A percentile compares a stretch with the other conserved stretches of the same genome.
These are phyloP conservation scores for Electrona antarctica DNA, from an alignment of 2,113 vertebrate genomes.

Conservation along the genomic window DNA sequence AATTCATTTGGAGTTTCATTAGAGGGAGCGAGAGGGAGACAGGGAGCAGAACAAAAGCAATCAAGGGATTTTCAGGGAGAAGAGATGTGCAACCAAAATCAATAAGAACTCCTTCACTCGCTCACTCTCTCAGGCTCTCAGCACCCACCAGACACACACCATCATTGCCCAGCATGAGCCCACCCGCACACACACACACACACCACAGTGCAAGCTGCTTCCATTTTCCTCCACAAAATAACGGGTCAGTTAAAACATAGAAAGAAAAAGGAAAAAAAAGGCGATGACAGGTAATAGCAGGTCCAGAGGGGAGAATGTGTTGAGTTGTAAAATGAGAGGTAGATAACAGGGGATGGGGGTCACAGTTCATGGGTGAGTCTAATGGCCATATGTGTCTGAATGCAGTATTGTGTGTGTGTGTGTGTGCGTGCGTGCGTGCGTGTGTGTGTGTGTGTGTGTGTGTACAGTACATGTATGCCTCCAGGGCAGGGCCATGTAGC, in stretches of 20 bases:
- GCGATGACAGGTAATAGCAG: not conserved
- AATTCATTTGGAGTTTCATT: slow-evolving; percentile 81
- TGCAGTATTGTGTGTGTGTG: not conserved
- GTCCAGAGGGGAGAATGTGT: not conserved
- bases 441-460: not conserved
- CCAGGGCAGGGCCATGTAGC: slow-evolving; percentile 11
- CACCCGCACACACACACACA: slow-evolving; percentile 23
- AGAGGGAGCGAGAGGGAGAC: slow-evolving; percentile 70
- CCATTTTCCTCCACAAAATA: slow-evolving; percentile 32
- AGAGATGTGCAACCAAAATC: slow-evolving; percentile 76
- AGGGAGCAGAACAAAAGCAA: slow-evolving; percentile 85
- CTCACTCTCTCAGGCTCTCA: slow-evolving; percentile 60
- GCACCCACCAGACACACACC: slow-evolving; percentile 55
- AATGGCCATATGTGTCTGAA: not conserved
- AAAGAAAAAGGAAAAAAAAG: not conserved
- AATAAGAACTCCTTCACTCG: slow-evolving; percentile 72
- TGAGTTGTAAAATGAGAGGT: not conserved
- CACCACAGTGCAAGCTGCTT: slow-evolving; percentile 18
- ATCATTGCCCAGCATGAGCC: slow-evolving; percentile 45
- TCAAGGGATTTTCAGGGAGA: slow-evolving; percentile 75
- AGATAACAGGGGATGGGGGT: not conserved
- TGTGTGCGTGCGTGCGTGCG: not conserved
- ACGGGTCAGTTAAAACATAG: slow-evolving; percentile 9
- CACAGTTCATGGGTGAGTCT: not conserved
- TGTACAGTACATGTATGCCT: no score